A percentile compares a stretch with the other conserved stretches of the same genome.
These are phyloP conservation scores for Pseudomyrmex cubaensis DNA, from an alignment of 1,140 invertebrate species.

Conservation along the genomic window DNA sequence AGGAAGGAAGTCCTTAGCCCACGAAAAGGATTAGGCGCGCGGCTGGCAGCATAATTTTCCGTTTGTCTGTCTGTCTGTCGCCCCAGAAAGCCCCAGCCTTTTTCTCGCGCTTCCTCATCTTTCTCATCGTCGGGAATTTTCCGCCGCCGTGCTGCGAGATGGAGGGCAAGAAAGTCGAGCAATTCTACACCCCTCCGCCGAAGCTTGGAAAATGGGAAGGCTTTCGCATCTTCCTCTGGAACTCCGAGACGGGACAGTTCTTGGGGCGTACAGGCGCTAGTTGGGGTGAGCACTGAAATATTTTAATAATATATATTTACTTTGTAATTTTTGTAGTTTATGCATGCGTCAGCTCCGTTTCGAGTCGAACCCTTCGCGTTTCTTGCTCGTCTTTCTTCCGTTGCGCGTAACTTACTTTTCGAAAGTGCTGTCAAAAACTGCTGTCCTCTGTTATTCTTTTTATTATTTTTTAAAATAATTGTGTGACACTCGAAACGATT, in stretches of 20 bases:
- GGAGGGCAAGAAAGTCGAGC: constrained; percentile 92
- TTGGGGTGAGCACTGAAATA: constrained; percentile 91
- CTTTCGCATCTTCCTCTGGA: constrained; percentile 94
- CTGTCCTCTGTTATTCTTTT: too few relatives aligned
- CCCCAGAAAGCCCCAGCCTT: not conserved
- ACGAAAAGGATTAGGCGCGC: constrained; percentile 34
- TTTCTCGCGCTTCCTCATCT: constrained; percentile 1
- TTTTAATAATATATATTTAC: not conserved
- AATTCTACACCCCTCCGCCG: constrained; percentile 92
- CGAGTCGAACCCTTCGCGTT: constrained; percentile 8
- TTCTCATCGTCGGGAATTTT: not conserved
- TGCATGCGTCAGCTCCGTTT: not conserved
- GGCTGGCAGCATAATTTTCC: constrained; percentile 30
- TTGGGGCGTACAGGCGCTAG: constrained; percentile 94
- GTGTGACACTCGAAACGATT: too few relatives aligned
- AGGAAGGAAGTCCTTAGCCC: constrained; percentile 38
- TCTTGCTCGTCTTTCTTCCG: constrained; percentile 22
- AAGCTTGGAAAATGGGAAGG: constrained; percentile 94
- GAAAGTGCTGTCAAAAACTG: not conserved
- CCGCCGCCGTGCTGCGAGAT: constrained; percentile 80
- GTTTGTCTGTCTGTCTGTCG: not conserved
- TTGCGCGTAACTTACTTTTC: constrained; percentile 14
- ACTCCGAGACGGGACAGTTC: constrained; percentile 94
- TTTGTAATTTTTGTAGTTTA: constrained; percentile 3
- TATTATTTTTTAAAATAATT: too few relatives aligned